Evolutionary conservation across 2,888 invertebrate species (phyloP), one percentile per base, ranked within the genome.

Genomic region (Prenolepis imparis): DNA sequence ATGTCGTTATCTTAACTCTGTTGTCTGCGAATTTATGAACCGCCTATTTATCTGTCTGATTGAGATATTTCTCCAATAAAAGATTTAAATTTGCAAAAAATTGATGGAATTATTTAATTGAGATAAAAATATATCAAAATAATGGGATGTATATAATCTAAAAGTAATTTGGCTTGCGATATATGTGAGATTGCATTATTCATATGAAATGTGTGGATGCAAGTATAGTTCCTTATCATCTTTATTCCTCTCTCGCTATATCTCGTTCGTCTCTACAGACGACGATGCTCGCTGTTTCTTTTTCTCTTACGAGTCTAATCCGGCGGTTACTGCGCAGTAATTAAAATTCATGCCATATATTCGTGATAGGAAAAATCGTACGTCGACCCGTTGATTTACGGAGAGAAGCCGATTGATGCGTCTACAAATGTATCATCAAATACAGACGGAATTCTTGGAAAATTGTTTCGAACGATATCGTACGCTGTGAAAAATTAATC

Each of bases 161-260:
- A 84, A 87, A 87, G 77, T 84, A 86, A 85, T 80, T 36, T 84
- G 83, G 85, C 83, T 88, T 87, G 83, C 57, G 77, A 39, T 55
- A 75, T 68, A 85, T 82, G 75, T 82, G 63, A 28, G 86, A 88
- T 87, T 84, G 82, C 52, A 70, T 57, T 82, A 59, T n/a, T 67
- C 82, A 41, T 3, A 57, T 83, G 88, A 89, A 87, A 74, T 82
- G 67, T 24, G 48, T 83, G 83, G 75, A 86, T 80, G 87, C 85
- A 86, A 83, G 85, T 78, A 8, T 48, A 28, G 72, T 82, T 85
- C n/a, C 63, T 89, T 91, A 88, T 90, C 88, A 61, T 88, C 84
- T 84, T 85, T 75, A 73, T 85, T 84, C 81, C 75, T 61, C 70
- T 44, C 39, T 15, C 52, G 32, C 66, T 61, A 15, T 41, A 44